phyloP scores from a whole-genome alignment of 2,797 vertebrate genomes.

The Parotocinclus haroldoi region DNA sequence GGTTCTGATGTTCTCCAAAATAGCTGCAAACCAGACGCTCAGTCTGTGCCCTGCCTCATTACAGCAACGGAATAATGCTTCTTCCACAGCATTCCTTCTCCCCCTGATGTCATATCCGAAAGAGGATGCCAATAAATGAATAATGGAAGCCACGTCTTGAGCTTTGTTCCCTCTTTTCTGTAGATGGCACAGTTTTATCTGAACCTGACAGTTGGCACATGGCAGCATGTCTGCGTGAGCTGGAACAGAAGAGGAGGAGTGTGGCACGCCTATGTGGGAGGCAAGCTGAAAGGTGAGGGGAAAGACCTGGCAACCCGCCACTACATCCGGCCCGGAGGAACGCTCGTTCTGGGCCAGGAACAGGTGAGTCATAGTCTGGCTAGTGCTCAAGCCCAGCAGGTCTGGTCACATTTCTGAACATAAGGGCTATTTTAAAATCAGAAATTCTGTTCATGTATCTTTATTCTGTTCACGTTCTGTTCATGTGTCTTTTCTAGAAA shows the following conservation, averaged over 20 bases:
- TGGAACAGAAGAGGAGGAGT: conserved; percentile 89
- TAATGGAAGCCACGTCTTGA: conserved; percentile 25
- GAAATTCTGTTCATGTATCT: too few relatives aligned
- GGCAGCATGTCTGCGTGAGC: conserved; percentile 91
- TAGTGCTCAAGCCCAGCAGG: conserved; percentile 17
- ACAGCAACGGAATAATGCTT: neutral
- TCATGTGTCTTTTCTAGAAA: too few relatives aligned
- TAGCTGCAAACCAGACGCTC: too few relatives aligned
- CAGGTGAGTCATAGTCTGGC: conserved; percentile 48
- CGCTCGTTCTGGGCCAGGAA: conserved; percentile 88
- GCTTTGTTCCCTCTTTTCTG: conserved; percentile 18
- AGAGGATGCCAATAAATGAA: conserved; percentile 7
- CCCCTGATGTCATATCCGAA: neutral
- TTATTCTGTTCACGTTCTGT: neutral
- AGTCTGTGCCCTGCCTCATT: neutral
- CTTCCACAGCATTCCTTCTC: neutral
- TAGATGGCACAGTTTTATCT: conserved; percentile 89
- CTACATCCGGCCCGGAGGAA: conserved; percentile 84
- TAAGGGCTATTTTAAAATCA: too few relatives aligned
- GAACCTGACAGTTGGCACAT: conserved; percentile 81
- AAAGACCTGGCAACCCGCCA: conserved; percentile 88
- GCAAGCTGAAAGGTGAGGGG: conserved; percentile 80
- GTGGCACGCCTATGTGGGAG: conserved; percentile 91
- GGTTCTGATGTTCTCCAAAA: too few relatives aligned
- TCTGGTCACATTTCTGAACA: neutral